phyloP scores from a whole-genome alignment of 2,888 invertebrate genomes.

The Drosophila birchii region DNA sequence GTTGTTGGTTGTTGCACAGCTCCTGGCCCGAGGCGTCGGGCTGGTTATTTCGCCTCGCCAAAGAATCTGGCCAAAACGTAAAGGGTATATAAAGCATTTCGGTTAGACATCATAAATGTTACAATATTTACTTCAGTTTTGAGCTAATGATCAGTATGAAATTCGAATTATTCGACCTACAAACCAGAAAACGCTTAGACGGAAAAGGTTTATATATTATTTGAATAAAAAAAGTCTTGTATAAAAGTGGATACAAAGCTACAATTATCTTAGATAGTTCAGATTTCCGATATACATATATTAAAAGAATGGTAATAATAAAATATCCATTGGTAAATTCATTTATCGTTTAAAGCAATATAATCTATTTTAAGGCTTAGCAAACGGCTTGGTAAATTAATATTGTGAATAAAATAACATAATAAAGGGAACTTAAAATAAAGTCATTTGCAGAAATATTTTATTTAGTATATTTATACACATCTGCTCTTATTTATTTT shows the following conservation, averaged over 20 bases:
- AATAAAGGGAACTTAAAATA: too few species aligned
- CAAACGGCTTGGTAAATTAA: too few species aligned
- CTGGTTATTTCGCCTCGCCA: background rate
- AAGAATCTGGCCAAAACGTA: constrained; percentile 12
- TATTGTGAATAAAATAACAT: too few species aligned
- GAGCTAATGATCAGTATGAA: background rate
- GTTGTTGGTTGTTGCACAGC: constrained; percentile 1
- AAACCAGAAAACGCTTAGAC: background rate
- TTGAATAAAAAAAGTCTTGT: too few species aligned
- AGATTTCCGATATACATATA: background rate
- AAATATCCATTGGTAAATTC: too few species aligned
- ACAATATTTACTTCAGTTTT: too few species aligned
- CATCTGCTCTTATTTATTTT: too few species aligned
- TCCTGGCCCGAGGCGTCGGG: constrained; percentile 1
- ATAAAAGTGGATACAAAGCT: background rate
- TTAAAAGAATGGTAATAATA: background rate
- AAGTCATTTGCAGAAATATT: too few species aligned
- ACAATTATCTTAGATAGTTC: background rate
- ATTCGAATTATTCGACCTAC: background rate
- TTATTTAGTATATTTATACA: too few species aligned
- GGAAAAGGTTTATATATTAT: background rate
- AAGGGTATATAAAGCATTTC: constrained; percentile 2
- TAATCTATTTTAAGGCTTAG: background rate
- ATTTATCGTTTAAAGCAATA: background rate
- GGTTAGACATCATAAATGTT: background rate